phyloP scores from a whole-genome alignment of 2,797 vertebrate genomes.

The Chromis chromis region DNA sequence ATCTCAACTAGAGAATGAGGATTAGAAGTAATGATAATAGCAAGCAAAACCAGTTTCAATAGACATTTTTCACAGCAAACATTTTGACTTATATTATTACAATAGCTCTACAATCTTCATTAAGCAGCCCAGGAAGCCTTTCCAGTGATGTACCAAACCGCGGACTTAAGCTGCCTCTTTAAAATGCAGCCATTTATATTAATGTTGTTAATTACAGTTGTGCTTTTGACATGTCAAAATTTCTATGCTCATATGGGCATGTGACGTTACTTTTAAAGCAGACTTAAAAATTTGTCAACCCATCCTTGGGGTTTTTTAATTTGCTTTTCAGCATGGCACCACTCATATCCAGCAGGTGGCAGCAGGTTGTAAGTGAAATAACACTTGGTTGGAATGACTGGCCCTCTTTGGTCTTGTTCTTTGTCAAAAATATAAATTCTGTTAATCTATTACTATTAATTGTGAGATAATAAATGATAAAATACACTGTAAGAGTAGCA shows the following conservation, averaged over 20 bases:
- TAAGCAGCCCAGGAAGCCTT: not conserved
- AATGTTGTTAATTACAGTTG: not conserved
- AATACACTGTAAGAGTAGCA: not conserved
- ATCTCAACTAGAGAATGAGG: too few species aligned
- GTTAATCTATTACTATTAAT: not conserved
- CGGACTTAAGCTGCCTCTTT: too few species aligned
- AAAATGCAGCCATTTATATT: not conserved
- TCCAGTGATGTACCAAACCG: not conserved
- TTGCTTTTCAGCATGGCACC: slow-evolving; percentile 34
- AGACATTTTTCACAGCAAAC: not conserved
- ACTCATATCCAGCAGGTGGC: slow-evolving; percentile 62
- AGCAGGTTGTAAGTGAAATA: slow-evolving; percentile 36
- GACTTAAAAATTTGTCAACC: not conserved
- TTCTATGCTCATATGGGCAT: not conserved
- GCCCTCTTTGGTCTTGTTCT: not conserved
- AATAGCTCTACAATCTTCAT: not conserved
- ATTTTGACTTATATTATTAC: not conserved
- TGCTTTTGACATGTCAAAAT: not conserved
- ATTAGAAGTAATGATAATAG: too few species aligned
- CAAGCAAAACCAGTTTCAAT: too few species aligned
- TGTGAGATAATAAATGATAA: not conserved
- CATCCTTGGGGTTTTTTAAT: not conserved
- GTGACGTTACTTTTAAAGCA: too few species aligned
- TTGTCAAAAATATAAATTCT: not conserved
- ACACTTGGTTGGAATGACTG: not conserved